phyloP scores from a whole-genome alignment of 2,888 invertebrate genomes.

The Geotrupes spiniger region DNA sequence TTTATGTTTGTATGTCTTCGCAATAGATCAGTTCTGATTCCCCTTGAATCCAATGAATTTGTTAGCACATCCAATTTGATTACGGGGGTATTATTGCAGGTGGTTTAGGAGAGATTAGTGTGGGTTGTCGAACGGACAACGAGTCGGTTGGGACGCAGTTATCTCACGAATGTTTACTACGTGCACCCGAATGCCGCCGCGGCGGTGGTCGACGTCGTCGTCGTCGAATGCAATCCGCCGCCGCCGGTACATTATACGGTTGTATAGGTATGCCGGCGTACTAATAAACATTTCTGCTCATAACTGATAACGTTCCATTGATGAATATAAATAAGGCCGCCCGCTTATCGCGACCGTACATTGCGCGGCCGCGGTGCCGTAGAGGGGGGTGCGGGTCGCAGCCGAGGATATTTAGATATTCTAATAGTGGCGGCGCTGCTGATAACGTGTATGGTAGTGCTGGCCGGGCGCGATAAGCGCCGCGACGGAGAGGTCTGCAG shows the following conservation, averaged over 20 bases:
- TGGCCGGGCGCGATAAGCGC: slow-evolving; percentile 49
- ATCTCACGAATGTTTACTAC: not conserved
- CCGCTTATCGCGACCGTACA: slow-evolving; percentile 47
- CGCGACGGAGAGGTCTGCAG: slow-evolving; percentile 46
- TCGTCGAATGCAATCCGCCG: not conserved
- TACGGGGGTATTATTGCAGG: not conserved
- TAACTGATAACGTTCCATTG: slow-evolving; percentile 51
- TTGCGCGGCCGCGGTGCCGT: slow-evolving; percentile 32
- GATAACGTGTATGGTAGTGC: slow-evolving; percentile 50
- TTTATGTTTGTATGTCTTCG: too few relatives aligned
- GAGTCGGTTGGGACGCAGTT: not conserved
- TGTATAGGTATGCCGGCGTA: slow-evolving; percentile 22
- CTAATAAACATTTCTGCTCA: slow-evolving; percentile 49
- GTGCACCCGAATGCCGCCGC: not conserved
- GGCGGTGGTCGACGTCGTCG: not conserved
- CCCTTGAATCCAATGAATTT: too few relatives aligned
- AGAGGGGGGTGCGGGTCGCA: slow-evolving; percentile 23
- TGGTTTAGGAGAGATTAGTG: not conserved
- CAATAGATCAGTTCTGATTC: too few relatives aligned
- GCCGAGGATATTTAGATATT: slow-evolving; percentile 51
- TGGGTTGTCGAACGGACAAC: not conserved
- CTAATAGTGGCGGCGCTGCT: slow-evolving; percentile 51
- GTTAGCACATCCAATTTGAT: too few relatives aligned
- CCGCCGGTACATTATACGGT: not conserved
- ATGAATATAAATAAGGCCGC: slow-evolving; percentile 52